Conservation (phyloP, 2,113 vertebrate species). For the Planiliza haematocheilus region DNA sequence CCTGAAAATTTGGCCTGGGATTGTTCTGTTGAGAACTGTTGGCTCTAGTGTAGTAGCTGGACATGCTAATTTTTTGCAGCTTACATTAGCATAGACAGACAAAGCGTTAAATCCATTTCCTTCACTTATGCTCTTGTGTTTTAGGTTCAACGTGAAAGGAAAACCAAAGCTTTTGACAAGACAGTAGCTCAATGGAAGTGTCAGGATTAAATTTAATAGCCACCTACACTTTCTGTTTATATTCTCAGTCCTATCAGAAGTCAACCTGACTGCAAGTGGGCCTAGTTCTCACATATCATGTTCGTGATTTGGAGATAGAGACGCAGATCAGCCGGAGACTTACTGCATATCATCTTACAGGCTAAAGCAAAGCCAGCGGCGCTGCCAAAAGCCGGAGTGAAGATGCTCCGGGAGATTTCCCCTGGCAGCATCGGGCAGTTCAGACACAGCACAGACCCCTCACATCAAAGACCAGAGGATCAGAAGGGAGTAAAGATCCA, state of each 20-base stretch:
- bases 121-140: not conserved
- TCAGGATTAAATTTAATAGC: not conserved
- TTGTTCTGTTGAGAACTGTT: not conserved
- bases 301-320: constrained; percentile 29
- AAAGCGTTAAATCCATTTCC: too few relatives aligned
- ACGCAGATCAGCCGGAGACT: constrained; percentile 22
- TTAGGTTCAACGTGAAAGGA: not conserved
- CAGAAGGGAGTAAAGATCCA: constrained; percentile 45
- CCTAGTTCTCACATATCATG: constrained; percentile 1
- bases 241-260: not conserved
- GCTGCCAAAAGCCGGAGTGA: constrained; percentile 8
- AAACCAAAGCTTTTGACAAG: not conserved
- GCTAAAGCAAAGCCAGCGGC: constrained; percentile 19
- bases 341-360: constrained; percentile 35
- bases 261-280: not conserved
- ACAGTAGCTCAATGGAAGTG: not conserved
- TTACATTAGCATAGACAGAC: not conserved
- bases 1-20: too few relatives aligned
- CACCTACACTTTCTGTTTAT: constrained; percentile 6
- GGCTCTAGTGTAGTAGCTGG: not conserved
- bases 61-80: not conserved
- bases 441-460: constrained; percentile 58
- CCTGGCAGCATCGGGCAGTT: constrained; percentile 29
- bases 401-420: constrained; percentile 49
- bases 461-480: constrained; percentile 71